A percentile compares a stretch with the other conserved stretches of the same genome.
These are phyloP conservation scores for Sisor rabdophorus DNA, from an alignment of 2,113 vertebrate species.

Conservation along the genomic window DNA sequence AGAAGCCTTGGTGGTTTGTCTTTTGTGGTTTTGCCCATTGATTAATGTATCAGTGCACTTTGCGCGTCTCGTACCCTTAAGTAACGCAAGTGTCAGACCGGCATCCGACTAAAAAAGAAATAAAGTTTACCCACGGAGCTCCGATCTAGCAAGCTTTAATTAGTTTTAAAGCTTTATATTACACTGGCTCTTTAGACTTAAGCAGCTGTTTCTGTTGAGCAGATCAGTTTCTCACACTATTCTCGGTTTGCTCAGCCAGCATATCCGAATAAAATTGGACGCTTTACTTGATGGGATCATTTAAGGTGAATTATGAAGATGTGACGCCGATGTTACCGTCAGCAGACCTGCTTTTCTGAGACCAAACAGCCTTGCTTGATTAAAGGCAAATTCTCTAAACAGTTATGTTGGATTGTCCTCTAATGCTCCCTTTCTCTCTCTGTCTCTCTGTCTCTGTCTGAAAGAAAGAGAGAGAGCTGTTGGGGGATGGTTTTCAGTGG, in stretches of 20 bases:
- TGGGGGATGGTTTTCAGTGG: slow-evolving; percentile 23
- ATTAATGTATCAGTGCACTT: slow-evolving; percentile 16
- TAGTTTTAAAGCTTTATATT: not conserved
- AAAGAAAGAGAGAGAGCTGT: not conserved
- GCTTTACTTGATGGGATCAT: not conserved
- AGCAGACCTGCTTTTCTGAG: not conserved
- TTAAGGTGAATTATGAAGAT: slow-evolving; percentile 2
- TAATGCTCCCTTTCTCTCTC: too few species aligned
- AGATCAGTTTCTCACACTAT: slow-evolving; percentile 16
- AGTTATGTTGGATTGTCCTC: not conserved
- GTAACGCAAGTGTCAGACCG: not conserved
- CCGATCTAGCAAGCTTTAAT: not conserved
- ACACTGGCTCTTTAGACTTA: not conserved
- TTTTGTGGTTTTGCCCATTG: slow-evolving; percentile 22
- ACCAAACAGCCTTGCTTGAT: not conserved
- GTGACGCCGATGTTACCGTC: not conserved
- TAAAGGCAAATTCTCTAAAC: not conserved
- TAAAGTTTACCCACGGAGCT: not conserved
- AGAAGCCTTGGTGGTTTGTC: not conserved
- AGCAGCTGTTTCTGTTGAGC: not conserved
- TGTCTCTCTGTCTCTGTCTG: too few species aligned
- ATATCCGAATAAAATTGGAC: not conserved
- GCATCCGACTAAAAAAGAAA: slow-evolving; percentile 10
- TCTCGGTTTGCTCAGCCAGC: slow-evolving; percentile 6
- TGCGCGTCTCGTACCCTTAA: not conserved